Percentiles rank a stretch among this genome's conserved stretches.
Evolutionary conservation across 2,888 invertebrate species (phyloP).

Genomic region (Hypolimnas misippus): DNA sequence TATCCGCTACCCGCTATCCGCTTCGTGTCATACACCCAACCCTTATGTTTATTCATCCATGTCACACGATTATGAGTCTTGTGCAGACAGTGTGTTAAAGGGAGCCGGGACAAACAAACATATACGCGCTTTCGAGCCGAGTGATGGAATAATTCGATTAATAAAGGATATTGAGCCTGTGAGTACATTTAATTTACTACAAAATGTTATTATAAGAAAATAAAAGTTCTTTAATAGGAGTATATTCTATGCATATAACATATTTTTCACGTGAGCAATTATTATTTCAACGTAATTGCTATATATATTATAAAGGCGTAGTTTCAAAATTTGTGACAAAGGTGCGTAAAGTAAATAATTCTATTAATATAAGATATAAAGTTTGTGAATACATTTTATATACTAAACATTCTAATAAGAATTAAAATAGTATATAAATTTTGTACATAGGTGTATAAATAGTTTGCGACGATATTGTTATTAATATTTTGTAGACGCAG

Average conservation of each 20-base stretch:
- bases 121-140: not conserved
- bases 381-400: no score
- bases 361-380: no score
- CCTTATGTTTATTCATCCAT: constrained; percentile 16
- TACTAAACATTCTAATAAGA: no score
- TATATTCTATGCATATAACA: not conserved
- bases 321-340: no score
- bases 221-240: not conserved
- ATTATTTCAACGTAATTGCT: not conserved
- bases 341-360: no score
- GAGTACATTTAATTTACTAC: not conserved
- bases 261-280: not conserved
- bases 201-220: not conserved
- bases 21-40: constrained; percentile 41
- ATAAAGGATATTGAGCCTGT: not conserved
- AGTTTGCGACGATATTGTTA: no score
- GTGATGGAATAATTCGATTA: constrained; percentile 14
- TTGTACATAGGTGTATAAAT: no score
- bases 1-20: no score
- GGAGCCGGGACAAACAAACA: constrained; percentile 22
- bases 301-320: no score
- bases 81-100: constrained; percentile 17
- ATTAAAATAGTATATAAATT: no score
- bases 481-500: no score
- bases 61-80: constrained; percentile 22